These are phyloP conservation scores for Ornithorhynchus anatinus DNA, from an alignment of 2,113 vertebrate species.

Conservation along the genomic window DNA sequence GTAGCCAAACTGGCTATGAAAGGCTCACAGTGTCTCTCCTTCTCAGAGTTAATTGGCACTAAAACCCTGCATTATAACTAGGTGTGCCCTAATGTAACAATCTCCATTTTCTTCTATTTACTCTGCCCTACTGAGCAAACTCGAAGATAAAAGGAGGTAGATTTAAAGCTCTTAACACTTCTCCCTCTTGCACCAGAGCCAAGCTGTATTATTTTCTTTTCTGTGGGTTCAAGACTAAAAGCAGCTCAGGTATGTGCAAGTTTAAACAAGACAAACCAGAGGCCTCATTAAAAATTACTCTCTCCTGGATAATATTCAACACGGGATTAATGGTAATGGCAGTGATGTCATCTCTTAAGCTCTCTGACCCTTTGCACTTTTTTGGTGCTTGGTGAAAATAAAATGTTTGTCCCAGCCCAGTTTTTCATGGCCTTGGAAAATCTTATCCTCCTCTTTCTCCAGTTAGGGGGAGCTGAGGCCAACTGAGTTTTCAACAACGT, in stretches of 20 bases:
- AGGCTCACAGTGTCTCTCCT: slow-evolving; percentile 1
- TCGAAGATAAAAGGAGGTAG: slow-evolving; percentile 50
- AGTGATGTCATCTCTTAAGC: slow-evolving; percentile 56
- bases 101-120: slow-evolving; percentile 29
- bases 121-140: slow-evolving; percentile 46
- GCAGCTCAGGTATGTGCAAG: slow-evolving; percentile 68
- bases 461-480: not conserved
- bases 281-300: slow-evolving; percentile 66
- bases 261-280: slow-evolving; percentile 55
- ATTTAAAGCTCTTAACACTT: slow-evolving; percentile 46
- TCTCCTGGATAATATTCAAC: slow-evolving; percentile 70
- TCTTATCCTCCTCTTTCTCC: accelerated
- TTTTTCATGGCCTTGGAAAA: slow-evolving; percentile 42
- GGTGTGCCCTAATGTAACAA: slow-evolving; percentile 48
- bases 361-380: slow-evolving; percentile 53
- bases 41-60: slow-evolving; percentile 33
- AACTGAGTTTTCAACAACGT: accelerated
- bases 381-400: slow-evolving; percentile 21
- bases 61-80: slow-evolving; percentile 24
- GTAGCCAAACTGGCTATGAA: slow-evolving; percentile 29
- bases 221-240: slow-evolving; percentile 51
- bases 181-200: slow-evolving; percentile 34
- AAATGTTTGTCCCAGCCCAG: not conserved
- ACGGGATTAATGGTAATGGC: slow-evolving; percentile 48
- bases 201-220: slow-evolving; percentile 60